phyloP scores from a whole-genome alignment of 2,113 vertebrate genomes.

The Mus pahari region DNA sequence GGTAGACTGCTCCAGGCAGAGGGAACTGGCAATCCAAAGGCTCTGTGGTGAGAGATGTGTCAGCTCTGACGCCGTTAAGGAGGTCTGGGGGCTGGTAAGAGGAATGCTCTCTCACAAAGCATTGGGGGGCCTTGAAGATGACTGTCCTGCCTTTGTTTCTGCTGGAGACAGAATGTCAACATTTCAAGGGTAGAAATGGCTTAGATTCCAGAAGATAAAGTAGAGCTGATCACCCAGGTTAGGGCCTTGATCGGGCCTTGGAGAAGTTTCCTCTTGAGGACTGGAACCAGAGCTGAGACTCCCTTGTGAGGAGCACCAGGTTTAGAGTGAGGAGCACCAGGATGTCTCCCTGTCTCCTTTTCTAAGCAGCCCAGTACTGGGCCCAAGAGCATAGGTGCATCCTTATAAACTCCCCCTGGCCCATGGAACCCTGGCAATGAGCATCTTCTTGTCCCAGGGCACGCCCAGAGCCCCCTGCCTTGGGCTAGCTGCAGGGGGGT shows the following conservation, averaged over 20 bases:
- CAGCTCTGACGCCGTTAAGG: neutral
- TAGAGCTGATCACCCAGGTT: rapidly evolving
- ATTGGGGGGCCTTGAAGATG: rapidly evolving
- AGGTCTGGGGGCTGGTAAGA: neutral
- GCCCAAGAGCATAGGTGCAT: neutral
- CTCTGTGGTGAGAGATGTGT: neutral
- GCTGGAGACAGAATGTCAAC: neutral
- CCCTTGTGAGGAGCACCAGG: neutral
- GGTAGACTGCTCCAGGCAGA: neutral
- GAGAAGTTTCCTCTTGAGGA: too few relatives aligned
- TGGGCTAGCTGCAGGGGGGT: neutral
- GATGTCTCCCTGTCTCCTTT: neutral
- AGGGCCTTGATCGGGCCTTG: neutral
- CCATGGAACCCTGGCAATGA: too few relatives aligned
- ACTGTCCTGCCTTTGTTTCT: neutral
- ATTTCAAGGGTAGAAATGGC: neutral
- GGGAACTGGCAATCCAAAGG: neutral
- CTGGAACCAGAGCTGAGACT: neutral
- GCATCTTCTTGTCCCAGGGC: neutral
- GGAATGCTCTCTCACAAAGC: rapidly evolving
- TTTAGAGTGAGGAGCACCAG: too few relatives aligned
- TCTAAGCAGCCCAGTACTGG: rapidly evolving
- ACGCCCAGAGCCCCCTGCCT: neutral
- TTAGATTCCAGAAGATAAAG: neutral
- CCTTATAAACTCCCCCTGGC: neutral